Conservation (phyloP, 30 jellyfish, hydroid and myxozoan species). For the Hydractinia symbiolongicarpus region DNA sequence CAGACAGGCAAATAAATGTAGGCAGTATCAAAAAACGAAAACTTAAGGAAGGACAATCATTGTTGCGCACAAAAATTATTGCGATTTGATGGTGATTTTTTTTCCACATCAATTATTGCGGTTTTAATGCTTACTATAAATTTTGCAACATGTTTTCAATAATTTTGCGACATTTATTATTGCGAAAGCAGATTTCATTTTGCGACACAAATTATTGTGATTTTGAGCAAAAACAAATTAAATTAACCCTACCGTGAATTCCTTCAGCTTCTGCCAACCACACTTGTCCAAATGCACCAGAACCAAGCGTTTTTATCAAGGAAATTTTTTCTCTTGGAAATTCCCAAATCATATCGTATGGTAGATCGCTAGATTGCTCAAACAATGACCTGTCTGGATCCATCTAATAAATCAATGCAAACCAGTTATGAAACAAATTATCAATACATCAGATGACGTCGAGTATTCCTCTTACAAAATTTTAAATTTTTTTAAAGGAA, state of each 20-base stretch:
- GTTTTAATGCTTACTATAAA: too few species aligned
- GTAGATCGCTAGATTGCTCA: slow-evolving; percentile 86
- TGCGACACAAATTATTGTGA: too few species aligned
- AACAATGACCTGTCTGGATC: slow-evolving; percentile 83
- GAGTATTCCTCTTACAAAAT: not conserved
- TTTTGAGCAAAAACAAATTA: not conserved
- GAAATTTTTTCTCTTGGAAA: slow-evolving; percentile 87
- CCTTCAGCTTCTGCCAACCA: slow-evolving; percentile 97
- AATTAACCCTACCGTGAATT: slow-evolving; percentile 32
- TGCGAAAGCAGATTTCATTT: too few species aligned
- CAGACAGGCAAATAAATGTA: not conserved
- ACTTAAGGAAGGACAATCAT: not conserved
- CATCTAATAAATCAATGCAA: slow-evolving; percentile 37
- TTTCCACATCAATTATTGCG: too few species aligned
- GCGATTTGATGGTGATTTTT: too few species aligned
- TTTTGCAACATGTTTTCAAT: not conserved
- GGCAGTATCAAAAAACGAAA: not conserved
- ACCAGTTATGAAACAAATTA: not conserved
- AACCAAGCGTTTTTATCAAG: slow-evolving; percentile 62
- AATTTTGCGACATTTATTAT: too few species aligned
- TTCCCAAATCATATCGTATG: slow-evolving; percentile 95
- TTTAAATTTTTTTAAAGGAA: not conserved
- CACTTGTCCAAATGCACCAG: slow-evolving; percentile 97
- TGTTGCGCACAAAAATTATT: too few species aligned
- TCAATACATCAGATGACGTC: not conserved